Evolutionary conservation across 2,797 vertebrate genomes (phyloP).

Genomic region (Sorex maritimensis): DNA sequence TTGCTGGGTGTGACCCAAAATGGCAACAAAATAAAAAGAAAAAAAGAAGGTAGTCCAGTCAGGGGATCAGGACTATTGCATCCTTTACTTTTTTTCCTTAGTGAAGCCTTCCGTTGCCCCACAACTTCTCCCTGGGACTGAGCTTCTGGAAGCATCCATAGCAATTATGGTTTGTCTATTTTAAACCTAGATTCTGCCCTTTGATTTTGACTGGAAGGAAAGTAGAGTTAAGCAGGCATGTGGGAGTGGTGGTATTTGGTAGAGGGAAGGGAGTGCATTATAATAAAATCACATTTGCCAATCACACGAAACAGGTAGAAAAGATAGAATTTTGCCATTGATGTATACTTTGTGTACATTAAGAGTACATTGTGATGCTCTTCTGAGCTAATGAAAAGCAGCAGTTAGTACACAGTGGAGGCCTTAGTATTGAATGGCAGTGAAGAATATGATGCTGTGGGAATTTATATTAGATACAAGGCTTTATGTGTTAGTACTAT

Average conservation of each 20-base stretch:
- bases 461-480: neutral
- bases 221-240: conserved; percentile 36
- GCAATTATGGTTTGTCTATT: neutral
- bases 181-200: neutral
- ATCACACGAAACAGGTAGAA: neutral
- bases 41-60: neutral
- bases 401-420: neutral
- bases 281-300: conserved; percentile 52
- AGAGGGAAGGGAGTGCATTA: neutral
- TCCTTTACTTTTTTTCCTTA: conserved; percentile 4
- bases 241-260: neutral
- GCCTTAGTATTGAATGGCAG: neutral
- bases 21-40: too few species aligned
- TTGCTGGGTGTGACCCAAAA: too few species aligned
- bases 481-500: neutral
- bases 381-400: conserved; percentile 55
- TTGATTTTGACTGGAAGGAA: conserved; percentile 36
- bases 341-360: conserved; percentile 37
- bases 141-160: neutral
- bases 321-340: neutral
- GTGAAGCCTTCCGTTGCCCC: neutral
- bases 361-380: neutral
- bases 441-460: neutral
- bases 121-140: neutral
- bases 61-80: neutral